Evolutionary conservation across 2,888 invertebrate genomes (phyloP).

Genomic region (Drosophila kuntzei): DNA sequence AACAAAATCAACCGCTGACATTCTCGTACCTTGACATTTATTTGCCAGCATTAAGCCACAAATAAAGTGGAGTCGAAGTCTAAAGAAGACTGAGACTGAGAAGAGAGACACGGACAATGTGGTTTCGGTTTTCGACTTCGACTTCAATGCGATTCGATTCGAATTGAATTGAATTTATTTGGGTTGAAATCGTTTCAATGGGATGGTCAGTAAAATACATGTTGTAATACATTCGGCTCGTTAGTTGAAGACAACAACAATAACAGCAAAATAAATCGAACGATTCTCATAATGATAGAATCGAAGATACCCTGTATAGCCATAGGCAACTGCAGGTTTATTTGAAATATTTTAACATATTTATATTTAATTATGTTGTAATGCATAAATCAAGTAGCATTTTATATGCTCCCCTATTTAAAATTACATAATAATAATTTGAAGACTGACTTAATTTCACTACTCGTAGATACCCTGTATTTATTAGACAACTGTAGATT

Average conservation of each 20-base stretch:
- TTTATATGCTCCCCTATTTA: too few species aligned
- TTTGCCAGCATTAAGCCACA: slow-evolving; percentile 46
- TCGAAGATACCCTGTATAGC: slow-evolving; percentile 1
- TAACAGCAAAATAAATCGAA: background rate
- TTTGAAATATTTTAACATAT: background rate
- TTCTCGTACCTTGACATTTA: slow-evolving; percentile 64
- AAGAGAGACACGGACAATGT: slow-evolving; percentile 21
- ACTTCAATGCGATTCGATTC: slow-evolving; percentile 11
- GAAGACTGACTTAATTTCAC: too few species aligned
- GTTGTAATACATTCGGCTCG: slow-evolving; percentile 45
- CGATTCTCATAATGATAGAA: background rate
- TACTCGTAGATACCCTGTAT: background rate
- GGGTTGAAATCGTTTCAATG: slow-evolving; percentile 30
- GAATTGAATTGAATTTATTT: slow-evolving; percentile 60
- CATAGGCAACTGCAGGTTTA: too few species aligned
- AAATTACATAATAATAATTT: too few species aligned
- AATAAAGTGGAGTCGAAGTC: slow-evolving; percentile 12
- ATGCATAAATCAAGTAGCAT: too few species aligned
- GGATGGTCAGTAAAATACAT: slow-evolving; percentile 26
- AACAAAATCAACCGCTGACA: slow-evolving; percentile 62
- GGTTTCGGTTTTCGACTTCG: slow-evolving; percentile 23
- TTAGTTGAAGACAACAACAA: slow-evolving; percentile 38
- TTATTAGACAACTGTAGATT: too few species aligned
- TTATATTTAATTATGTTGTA: too few species aligned
- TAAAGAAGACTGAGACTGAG: background rate